Conservation (phyloP, 2,797 vertebrate species). For the Mastacembelus armatus region DNA sequence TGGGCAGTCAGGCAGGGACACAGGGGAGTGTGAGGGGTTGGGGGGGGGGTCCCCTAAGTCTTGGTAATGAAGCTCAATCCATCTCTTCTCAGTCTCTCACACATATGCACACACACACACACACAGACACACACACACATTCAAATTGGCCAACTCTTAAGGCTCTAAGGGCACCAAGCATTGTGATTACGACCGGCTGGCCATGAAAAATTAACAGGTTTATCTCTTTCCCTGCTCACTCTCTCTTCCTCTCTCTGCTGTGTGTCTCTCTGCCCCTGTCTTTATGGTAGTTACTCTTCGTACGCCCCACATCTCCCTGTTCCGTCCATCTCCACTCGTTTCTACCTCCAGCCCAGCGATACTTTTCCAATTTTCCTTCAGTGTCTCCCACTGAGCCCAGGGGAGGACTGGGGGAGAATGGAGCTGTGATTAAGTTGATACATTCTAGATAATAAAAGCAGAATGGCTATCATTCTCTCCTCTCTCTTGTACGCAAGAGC, state of each 20-base stretch:
- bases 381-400: slow-evolving; percentile 77
- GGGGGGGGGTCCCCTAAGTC: slow-evolving; percentile 53
- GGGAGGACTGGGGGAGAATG: slow-evolving; percentile 77
- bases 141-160: slow-evolving; percentile 76
- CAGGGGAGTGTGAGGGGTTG: slow-evolving; percentile 55
- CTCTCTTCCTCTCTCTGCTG: slow-evolving; percentile 28
- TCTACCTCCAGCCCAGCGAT: slow-evolving; percentile 79
- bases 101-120: slow-evolving; percentile 35
- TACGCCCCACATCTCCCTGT: slow-evolving; percentile 47
- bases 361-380: slow-evolving; percentile 82
- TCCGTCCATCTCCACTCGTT: slow-evolving; percentile 72
- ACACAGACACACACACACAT: slow-evolving; percentile 34
- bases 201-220: slow-evolving; percentile 87
- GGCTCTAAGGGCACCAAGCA: slow-evolving; percentile 78
- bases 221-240: slow-evolving; percentile 72
- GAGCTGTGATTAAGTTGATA: slow-evolving; percentile 85
- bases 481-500: slow-evolving; percentile 63
- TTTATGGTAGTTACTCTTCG: slow-evolving; percentile 70
- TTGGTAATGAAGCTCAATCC: slow-evolving; percentile 74
- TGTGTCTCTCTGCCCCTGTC: slow-evolving; percentile 61
- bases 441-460: slow-evolving; percentile 83
- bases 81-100: slow-evolving; percentile 55
- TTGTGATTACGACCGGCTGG: slow-evolving; percentile 82
- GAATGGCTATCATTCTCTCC: slow-evolving; percentile 77
- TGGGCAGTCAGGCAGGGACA: slow-evolving; percentile 68